Conservation (phyloP, 2,113 vertebrate genomes). For the Paradoxurus hermaphroditus region DNA sequence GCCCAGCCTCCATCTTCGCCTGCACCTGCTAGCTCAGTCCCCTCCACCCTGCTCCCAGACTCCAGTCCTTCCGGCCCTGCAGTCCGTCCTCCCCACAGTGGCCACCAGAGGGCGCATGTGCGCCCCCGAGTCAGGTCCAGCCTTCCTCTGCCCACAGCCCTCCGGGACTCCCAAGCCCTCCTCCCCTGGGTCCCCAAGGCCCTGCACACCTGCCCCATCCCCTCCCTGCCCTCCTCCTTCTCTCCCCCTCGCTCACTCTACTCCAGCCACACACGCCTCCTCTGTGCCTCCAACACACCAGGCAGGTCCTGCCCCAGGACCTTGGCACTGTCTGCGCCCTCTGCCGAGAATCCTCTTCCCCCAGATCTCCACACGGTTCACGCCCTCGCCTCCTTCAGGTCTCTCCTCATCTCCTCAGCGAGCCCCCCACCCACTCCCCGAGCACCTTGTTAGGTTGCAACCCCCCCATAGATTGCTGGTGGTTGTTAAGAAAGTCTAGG, state of each 20-base stretch:
- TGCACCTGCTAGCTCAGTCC: background rate
- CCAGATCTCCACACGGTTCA: too few species aligned
- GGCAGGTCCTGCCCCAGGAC: background rate
- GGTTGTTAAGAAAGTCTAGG: background rate
- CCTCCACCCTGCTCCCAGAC: too few species aligned
- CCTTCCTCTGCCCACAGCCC: too few species aligned
- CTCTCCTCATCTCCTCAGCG: background rate
- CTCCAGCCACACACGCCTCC: background rate
- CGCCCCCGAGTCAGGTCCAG: accelerated
- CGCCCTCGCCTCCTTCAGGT: background rate
- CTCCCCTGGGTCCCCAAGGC: accelerated
- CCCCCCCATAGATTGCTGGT: background rate
- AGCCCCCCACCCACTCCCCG: background rate
- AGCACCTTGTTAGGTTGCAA: background rate
- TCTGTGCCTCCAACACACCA: background rate
- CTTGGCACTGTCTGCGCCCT: background rate
- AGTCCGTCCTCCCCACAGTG: background rate
- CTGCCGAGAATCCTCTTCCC: background rate
- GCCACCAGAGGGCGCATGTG: background rate
- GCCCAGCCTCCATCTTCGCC: background rate
- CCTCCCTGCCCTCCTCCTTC: background rate
- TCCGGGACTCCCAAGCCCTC: background rate
- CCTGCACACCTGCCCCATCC: accelerated
- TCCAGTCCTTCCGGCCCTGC: background rate
- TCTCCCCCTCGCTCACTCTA: background rate